Conservation (phyloP, 2,113 vertebrate species). For the Petaurus breviceps region DNA sequence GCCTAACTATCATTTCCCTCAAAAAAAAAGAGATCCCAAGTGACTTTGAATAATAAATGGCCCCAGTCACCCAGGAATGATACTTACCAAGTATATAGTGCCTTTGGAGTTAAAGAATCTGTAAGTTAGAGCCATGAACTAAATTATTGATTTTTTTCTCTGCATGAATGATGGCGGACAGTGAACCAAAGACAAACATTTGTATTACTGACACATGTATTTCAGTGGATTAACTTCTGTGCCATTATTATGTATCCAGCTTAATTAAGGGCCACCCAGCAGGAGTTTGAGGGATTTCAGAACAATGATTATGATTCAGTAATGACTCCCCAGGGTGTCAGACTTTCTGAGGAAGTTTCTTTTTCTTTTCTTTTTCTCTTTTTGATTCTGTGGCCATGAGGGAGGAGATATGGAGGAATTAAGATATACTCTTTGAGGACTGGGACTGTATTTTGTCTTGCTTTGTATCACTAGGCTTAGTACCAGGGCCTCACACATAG, state of each 20-base stretch:
- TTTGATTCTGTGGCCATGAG: background rate
- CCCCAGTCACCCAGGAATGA: background rate
- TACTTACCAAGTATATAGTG: background rate
- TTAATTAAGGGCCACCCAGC: constrained; percentile 15
- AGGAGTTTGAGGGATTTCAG: constrained; percentile 15
- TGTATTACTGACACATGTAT: constrained; percentile 33
- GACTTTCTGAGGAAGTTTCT: constrained; percentile 18
- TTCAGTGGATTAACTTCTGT: constrained; percentile 38
- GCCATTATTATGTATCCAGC: constrained; percentile 11
- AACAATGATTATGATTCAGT: constrained; percentile 21
- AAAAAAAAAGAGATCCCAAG: background rate
- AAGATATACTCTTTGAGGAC: constrained; percentile 9
- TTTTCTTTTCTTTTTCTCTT: background rate
- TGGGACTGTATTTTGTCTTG: background rate
- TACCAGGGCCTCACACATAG: background rate
- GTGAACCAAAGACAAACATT: constrained; percentile 55
- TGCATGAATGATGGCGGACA: constrained; percentile 8
- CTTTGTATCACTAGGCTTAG: background rate
- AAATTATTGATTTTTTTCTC: background rate
- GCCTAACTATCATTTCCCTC: constrained; percentile 41
- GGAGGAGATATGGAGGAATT: constrained; percentile 19
- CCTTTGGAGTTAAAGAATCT: constrained; percentile 34
- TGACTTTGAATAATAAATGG: constrained; percentile 36
- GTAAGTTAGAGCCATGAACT: constrained; percentile 22
- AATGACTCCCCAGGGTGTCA: background rate